Evolutionary conservation across 2,797 vertebrate genomes (phyloP).

Genomic region (Pyrrhura leucotis): DNA sequence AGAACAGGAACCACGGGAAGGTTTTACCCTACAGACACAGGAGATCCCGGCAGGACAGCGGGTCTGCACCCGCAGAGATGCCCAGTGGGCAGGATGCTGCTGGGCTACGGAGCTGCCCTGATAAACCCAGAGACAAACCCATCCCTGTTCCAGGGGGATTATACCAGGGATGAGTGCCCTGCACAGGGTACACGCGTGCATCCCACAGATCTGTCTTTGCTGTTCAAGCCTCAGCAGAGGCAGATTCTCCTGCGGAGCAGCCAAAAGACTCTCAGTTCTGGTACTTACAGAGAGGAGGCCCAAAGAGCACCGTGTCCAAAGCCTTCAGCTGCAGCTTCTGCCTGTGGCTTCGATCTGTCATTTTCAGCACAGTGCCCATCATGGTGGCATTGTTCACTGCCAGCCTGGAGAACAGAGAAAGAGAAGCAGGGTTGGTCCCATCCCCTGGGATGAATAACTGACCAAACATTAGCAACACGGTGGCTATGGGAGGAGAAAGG

Average conservation of each 20-base stretch:
- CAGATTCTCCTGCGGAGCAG: background rate
- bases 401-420: slow-evolving; percentile 76
- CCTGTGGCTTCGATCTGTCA: slow-evolving; percentile 93
- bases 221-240: rapidly evolving
- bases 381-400: slow-evolving; percentile 93
- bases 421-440: background rate
- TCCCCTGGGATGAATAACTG: rapidly evolving
- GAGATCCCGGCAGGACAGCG: rapidly evolving
- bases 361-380: slow-evolving; percentile 90
- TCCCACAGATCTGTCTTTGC: background rate
- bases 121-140: rapidly evolving
- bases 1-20: rapidly evolving
- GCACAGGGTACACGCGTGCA: background rate
- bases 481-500: rapidly evolving
- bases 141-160: rapidly evolving
- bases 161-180: rapidly evolving
- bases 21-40: rapidly evolving
- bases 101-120: background rate
- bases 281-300: slow-evolving; percentile 90
- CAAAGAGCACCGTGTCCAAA: slow-evolving; percentile 95
- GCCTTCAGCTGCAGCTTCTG: slow-evolving; percentile 97
- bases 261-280: rapidly evolving
- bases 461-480: rapidly evolving
- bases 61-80: background rate
- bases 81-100: background rate